Base-by-base conservation (phyloP, 2,797 vertebrate genomes). In the Tiaroga cobitis region DNA sequence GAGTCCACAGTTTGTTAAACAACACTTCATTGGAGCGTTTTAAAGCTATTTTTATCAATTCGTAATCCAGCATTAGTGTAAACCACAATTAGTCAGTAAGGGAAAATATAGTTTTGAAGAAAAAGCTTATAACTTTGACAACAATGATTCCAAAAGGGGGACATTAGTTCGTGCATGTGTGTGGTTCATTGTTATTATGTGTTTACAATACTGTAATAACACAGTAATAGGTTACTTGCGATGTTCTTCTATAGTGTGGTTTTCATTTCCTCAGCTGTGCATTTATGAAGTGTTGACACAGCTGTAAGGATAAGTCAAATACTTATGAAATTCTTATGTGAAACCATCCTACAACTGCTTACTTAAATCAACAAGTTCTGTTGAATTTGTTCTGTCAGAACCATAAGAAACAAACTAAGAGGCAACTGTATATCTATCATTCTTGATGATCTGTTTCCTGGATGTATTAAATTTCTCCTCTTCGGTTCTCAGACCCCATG, bases 401-500 rank as follows among this genome's bases (percentile, higher is more conserved):
- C 61, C 84, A 79, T 80, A 69, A 84, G 74, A 84, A 84, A 80
- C 39, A 37, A 75, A 51, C 84, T 70, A 24, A 68, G 67, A 82
- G 76, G 79, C 29, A 32, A 59, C 70, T 61, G 75, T 80, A 34
- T 85, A 80, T 87, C 56, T 77, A 61, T 74, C 46, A 69, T 74
- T 5, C 46, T 81, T 82, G 70, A 79, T 87, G 80, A 85, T 88
- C 84, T 75, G 77, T 79, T 77, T 82, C 69, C 80, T 86, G 69
- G 5, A 68, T 79, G 81, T 84, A 86, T 89, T 86, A 78, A 51
- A 85, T 89, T 88, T 81, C 82, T 81, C 76, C 69, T 87, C 54
- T 37, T 61, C 63, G 29, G 81, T 85, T 90, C 84, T 77, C 88
- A 83, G 78, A 81, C 84, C 85, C 81, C 68, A 79, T 74, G 81